Base-by-base conservation (phyloP, 1,140 invertebrate species). In the Lineus longissimus region DNA sequence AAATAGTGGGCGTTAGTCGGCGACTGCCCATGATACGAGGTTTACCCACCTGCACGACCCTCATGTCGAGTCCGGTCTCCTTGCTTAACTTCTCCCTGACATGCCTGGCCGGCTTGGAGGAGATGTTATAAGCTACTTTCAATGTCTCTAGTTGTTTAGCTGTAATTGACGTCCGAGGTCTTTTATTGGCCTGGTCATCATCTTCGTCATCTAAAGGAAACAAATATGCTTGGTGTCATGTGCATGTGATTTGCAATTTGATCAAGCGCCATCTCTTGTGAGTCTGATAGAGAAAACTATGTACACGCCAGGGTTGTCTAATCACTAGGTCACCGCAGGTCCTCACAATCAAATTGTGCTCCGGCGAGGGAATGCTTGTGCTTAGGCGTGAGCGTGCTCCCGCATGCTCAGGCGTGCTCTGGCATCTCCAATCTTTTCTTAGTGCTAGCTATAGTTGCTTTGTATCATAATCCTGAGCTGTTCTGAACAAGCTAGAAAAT, bases 141-240 rank as follows among this genome's bases (percentile, higher is more conserved):
- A 97, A 84, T 0, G 93, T 96, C 82, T 98, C 95, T 75, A 98
- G 82, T 84, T 97, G 94, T 78, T 97, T 97, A 15, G 95, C 95
- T 15, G 94, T 96, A 73, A 98, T 98, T 43, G 95, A 97, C 41
- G 95, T 98, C 56, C 95, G 85, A 11, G 95, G 95, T 78, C 95
- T 85, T 82, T 98, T 98, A 78, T 94, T 96, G 22, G 92, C 91
- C 67, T 91, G 90, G 76, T 96, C 72, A 2, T 66, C 58, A 57
- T 74, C 94, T 72, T 13, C 22, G 31, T 40, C 30, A 23, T 15
- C 7, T 23, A 40, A 45, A 55, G 36, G 57, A 25, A 27, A 40
- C 29, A 51, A 22, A 55, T 7, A 45, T 45, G 33, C 27, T 19
- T 56, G 7, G 15, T 30, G 41, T 59, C 29, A 59, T 43, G 62